Conservation (phyloP, 2,113 vertebrate species). For the Chamaea fasciata region DNA sequence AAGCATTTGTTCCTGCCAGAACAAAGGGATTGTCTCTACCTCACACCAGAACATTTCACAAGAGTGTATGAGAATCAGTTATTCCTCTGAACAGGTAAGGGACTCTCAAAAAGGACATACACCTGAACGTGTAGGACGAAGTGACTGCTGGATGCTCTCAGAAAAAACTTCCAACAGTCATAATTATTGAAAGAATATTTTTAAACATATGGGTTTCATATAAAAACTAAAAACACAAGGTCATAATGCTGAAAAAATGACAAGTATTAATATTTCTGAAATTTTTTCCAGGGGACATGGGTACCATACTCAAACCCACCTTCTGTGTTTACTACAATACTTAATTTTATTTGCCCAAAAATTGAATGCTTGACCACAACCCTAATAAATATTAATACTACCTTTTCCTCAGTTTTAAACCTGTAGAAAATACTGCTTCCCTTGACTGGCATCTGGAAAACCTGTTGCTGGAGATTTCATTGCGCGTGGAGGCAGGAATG, state of each 20-base stretch:
- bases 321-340: neutral
- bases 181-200: neutral
- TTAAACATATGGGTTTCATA: neutral
- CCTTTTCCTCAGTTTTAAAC: neutral
- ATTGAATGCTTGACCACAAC: neutral
- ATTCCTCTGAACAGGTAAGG: neutral
- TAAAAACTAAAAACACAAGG: neutral
- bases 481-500: rapidly evolving
- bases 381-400: neutral
- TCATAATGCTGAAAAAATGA: neutral
- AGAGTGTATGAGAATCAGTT: neutral
- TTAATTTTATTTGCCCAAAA: neutral
- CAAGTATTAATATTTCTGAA: neutral
- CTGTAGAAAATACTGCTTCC: neutral
- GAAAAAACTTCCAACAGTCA: neutral
- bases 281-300: neutral
- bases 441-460: neutral
- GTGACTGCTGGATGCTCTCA: neutral
- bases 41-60: neutral
- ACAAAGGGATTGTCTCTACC: neutral
- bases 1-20: neutral
- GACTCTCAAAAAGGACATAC: neutral
- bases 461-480: neutral
- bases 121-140: neutral
- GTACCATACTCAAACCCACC: neutral